phyloP scores from a whole-genome alignment of 2,113 vertebrate species.

The Glaucomys volans region DNA sequence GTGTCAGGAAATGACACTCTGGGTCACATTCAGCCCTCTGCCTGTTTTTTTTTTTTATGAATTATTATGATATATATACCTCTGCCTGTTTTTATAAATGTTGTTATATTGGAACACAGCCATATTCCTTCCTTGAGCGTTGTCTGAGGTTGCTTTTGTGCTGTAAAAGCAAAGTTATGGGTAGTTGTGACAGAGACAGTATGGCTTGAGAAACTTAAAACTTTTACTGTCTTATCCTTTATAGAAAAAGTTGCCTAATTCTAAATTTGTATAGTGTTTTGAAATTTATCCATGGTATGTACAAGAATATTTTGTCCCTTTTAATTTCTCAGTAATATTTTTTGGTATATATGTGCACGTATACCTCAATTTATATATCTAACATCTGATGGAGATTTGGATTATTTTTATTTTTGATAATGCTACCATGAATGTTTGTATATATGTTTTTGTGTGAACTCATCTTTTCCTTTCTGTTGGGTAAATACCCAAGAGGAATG shows the following conservation, averaged over 20 bases:
- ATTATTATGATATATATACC: too few relatives aligned
- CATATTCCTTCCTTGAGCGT: neutral
- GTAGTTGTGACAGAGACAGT: neutral
- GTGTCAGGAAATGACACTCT: neutral
- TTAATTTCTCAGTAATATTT: neutral
- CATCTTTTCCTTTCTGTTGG: conserved; percentile 11
- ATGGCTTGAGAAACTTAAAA: neutral
- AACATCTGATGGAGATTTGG: neutral
- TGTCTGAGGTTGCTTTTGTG: neutral
- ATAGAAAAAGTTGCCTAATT: neutral
- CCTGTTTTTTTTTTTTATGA: conserved; percentile 18
- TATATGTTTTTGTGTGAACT: neutral
- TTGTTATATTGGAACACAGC: neutral
- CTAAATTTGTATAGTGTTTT: neutral
- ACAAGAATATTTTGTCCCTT: neutral
- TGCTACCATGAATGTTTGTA: neutral
- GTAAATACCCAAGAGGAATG: neutral
- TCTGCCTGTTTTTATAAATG: neutral
- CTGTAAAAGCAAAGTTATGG: neutral
- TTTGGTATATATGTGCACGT: neutral
- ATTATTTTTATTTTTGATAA: conserved; percentile 27
- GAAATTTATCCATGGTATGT: neutral
- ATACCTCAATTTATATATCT: neutral
- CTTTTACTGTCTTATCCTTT: neutral
- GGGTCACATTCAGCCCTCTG: neutral